Base-by-base conservation (phyloP, 2,113 vertebrate species). In the Neogale vison region DNA sequence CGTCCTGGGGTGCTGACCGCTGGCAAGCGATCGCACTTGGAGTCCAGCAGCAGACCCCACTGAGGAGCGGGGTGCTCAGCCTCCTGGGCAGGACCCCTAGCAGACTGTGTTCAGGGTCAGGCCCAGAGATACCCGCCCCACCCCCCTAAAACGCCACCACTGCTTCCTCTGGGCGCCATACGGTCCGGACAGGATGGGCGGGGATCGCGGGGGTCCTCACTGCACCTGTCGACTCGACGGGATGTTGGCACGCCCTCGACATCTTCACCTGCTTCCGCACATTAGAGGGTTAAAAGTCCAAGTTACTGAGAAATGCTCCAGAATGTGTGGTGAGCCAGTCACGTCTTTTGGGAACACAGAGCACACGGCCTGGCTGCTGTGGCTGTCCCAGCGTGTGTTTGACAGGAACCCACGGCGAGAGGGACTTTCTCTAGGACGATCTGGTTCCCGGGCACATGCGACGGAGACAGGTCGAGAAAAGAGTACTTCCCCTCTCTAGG, bases 21-120 rank as follows among this genome's bases (percentile, higher is more conserved):
- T 0, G 98, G 99, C 34, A 99, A 99, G 79, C 99, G 99, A 36
- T 99, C 99, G 4, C 99, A 99, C 96, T 96, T 99, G 97, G 99
- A 99, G 98, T 99, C 99, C 95, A 99, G 99, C 97, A 99, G 99
- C 97, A 99, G 99, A 1, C 99, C 99, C 0, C 99, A 99, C 98
- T 99, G 98, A 98, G 88, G 0, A 57, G 6, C 0, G 0, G 7
- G 31, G 2, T 1, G 24, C 24, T 3, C 0, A 0, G 72, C 45
- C 45, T 31, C 34, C 4, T 4, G 3, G 11, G 82, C 29, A 34
- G 91, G 82, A 55, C 83, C 6, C 0, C 23, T 7, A 34, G 29
- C 29, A 17, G 24, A 4, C 45, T 2, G 2, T 5, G 21, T 17
- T 55, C 11, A 4, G 95, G 86, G 69, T 31, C 39, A 18, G 55